Base-by-base conservation (phyloP, 1,140 invertebrate species). In the Atta colombica region DNA sequence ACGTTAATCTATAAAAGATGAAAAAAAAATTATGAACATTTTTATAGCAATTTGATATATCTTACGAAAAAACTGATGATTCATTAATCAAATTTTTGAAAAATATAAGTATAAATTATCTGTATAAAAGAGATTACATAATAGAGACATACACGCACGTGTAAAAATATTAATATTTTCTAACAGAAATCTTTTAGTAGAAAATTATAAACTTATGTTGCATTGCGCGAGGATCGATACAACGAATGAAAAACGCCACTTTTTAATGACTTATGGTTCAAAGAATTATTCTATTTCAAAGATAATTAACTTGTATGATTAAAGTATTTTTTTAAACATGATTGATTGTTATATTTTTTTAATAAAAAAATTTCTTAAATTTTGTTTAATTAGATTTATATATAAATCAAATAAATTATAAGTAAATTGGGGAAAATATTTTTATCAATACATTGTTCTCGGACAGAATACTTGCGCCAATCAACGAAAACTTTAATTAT, bases 171-270 rank as follows among this genome's bases (percentile, higher is more conserved):
- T n/a, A 18, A 25, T n/a, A 39, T 2, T 55, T 39, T 71, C n/a
- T 39, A 18, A 71, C 28, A 58, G 8, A 45, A 8, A 45, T 45
- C 49, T 58, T 71, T 72, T 55, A 3, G n/a, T 45, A 6, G 35
- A 49, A 60, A 58, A 45, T 72, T 25, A 39, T 18, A 12, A 61
- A 74, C 25, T 61, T 72, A 82, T 25, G 55, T 84, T 84, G 35
- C 61, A 78, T 78, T 49, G 16, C 49, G 75, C 60, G 61, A 85
- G 49, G 12, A 66, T 78, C 74, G 61, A 85, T 85, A 78, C 82
- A 85, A 85, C 82, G 82, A 85, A 85, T 55, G n/a, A 49, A 60
- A 61, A 84, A 75, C 80, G 69, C 80, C 80, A 84, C 25, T 61
- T 72, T 84, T 25, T 51, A 84, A 12, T 25, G n/a, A 82, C 49